Percentiles rank a stretch among this genome's conserved stretches.
These are phyloP conservation scores for Gila robusta DNA, from an alignment of 2,797 vertebrate species.

Conservation along the genomic window DNA sequence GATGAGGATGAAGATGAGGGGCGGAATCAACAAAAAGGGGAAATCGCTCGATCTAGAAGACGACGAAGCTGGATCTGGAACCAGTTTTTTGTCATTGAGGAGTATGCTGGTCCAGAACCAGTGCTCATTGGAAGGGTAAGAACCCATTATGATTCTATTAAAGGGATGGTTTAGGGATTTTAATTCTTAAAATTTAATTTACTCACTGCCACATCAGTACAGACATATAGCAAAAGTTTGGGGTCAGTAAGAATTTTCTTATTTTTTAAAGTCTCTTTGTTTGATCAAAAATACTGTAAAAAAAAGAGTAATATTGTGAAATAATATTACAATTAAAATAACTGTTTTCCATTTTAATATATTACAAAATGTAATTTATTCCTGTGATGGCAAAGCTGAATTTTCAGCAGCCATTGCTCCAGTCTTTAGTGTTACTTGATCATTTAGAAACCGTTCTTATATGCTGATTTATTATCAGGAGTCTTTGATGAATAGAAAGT, in stretches of 20 bases:
- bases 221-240: background rate
- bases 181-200: background rate
- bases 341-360: no score
- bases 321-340: no score
- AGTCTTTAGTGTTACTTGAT: background rate
- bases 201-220: no score
- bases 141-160: background rate
- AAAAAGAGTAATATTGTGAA: background rate
- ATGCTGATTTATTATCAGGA: background rate
- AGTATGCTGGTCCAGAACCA: conserved; percentile 91
- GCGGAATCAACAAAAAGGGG: conserved; percentile 56
- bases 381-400: no score
- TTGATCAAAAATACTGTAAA: background rate
- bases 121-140: conserved; percentile 94
- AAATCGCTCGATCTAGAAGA: conserved; percentile 79
- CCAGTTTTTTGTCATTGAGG: conserved; percentile 95
- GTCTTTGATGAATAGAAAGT: background rate
- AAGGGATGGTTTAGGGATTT: background rate
- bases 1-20: conserved; percentile 66
- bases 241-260: background rate
- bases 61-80: conserved; percentile 96
- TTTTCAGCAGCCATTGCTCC: no score
- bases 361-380: no score
- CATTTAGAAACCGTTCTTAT: background rate
- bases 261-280: background rate